These are phyloP conservation scores for Progne subis DNA, from an alignment of 2,113 vertebrate species.

Conservation along the genomic window DNA sequence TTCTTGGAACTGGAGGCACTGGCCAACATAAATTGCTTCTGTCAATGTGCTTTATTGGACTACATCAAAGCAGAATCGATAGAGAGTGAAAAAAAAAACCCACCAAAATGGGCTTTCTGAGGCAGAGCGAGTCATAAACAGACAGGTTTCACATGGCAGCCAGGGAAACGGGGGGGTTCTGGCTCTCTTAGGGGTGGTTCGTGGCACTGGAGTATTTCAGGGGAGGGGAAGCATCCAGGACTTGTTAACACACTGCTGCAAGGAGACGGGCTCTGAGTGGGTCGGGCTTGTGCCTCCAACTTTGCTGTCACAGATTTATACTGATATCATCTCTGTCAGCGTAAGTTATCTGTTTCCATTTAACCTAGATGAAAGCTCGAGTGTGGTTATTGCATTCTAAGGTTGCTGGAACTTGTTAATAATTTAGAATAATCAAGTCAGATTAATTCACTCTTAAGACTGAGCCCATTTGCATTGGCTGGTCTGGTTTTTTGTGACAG, in stretches of 20 bases:
- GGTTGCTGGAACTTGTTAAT: slow-evolving; percentile 52
- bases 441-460: slow-evolving; percentile 26
- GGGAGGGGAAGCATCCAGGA: not conserved
- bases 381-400: not conserved
- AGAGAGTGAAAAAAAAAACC: not conserved
- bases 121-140: not conserved
- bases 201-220: not conserved
- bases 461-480: slow-evolving; percentile 32
- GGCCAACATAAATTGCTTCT: not conserved
- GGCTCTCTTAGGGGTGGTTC: not conserved
- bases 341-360: not conserved
- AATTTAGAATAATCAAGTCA: slow-evolving; percentile 43
- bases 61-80: slow-evolving; percentile 28
- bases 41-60: slow-evolving; percentile 38
- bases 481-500: slow-evolving; percentile 3
- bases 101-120: not conserved
- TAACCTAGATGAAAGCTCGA: not conserved
- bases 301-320: not conserved
- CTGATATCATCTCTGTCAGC: not conserved
- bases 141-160: slow-evolving; percentile 18
- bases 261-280: not conserved
- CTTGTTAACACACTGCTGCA: not conserved
- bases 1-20: not conserved
- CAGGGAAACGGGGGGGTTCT: not conserved
- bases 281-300: not conserved